Percentiles rank a stretch among this genome's conserved stretches.
phyloP scores from a whole-genome alignment of 2,797 vertebrate species.

The Squalus acanthias region DNA sequence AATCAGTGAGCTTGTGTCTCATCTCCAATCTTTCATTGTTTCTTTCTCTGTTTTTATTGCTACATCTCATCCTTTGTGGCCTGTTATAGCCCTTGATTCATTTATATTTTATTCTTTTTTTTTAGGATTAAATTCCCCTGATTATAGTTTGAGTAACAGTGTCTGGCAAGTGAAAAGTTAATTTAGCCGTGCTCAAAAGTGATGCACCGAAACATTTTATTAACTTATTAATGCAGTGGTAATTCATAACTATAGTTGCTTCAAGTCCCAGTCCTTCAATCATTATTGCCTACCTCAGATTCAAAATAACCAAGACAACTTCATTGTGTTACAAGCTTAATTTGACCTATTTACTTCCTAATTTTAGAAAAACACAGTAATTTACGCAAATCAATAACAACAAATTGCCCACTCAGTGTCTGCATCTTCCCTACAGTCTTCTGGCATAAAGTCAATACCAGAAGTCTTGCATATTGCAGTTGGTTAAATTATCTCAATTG shows the following conservation, averaged over 20 bases:
- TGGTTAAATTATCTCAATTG: conserved; percentile 13
- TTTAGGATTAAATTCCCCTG: background rate
- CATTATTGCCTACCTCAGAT: background rate
- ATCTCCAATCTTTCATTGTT: conserved; percentile 16
- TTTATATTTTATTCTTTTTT: background rate
- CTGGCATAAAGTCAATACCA: conserved; percentile 28
- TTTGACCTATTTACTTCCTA: conserved; percentile 18
- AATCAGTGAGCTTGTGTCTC: background rate
- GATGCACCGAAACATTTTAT: background rate
- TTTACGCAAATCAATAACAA: conserved; percentile 16
- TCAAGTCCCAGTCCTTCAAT: background rate
- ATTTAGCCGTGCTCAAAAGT: background rate
- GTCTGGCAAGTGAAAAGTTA: background rate
- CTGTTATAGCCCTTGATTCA: background rate
- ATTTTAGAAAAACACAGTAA: conserved; percentile 18
- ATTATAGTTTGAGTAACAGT: background rate
- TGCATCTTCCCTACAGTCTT: background rate
- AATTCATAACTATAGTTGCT: background rate
- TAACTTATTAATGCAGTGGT: background rate
- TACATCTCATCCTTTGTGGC: background rate
- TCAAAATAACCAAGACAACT: background rate
- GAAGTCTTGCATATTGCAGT: background rate
- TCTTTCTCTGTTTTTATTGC: background rate
- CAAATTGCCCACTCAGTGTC: conserved; percentile 15
- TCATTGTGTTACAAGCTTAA: background rate